Evolutionary conservation across 2,888 invertebrate genomes (phyloP).

Genomic region (Pristionchus entomophagus): DNA sequence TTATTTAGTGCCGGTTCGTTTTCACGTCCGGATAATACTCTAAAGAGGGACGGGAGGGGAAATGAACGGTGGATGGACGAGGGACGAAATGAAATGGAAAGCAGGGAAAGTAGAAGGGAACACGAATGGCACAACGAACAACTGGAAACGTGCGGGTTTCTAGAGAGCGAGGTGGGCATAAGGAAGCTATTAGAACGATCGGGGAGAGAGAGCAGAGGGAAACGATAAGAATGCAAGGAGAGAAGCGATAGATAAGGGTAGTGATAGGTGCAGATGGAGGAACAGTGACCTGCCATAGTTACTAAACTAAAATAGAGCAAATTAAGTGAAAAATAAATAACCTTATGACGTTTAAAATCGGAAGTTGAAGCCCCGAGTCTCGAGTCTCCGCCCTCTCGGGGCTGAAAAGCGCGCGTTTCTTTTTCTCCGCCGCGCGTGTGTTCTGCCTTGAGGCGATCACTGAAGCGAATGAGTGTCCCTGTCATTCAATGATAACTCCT

Average conservation of each 20-base stretch:
- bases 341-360: conserved; percentile 4
- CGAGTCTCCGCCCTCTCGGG: background rate
- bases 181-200: conserved; percentile 37
- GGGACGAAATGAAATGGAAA: background rate
- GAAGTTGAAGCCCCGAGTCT: background rate
- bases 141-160: conserved; percentile 23
- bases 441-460: conserved; percentile 31
- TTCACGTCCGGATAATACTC: conserved; percentile 2
- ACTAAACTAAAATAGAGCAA: background rate
- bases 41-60: background rate
- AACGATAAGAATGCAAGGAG: conserved; percentile 14
- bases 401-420: conserved; percentile 28
- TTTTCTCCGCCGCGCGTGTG: background rate
- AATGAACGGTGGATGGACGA: conserved; percentile 19
- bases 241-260: background rate
- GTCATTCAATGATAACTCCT: conserved; percentile 28
- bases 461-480: conserved; percentile 15
- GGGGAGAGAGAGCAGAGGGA: background rate
- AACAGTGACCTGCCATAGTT: background rate
- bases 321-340: background rate
- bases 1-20: conserved; percentile 38
- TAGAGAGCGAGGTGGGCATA: background rate
- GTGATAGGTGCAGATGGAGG: background rate
- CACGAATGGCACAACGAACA: conserved; percentile 12
- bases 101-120: background rate